Evolutionary conservation across 2,113 vertebrate species (phyloP), one percentile per base, ranked within the genome.

Genomic region (Tiliqua scincoides): DNA sequence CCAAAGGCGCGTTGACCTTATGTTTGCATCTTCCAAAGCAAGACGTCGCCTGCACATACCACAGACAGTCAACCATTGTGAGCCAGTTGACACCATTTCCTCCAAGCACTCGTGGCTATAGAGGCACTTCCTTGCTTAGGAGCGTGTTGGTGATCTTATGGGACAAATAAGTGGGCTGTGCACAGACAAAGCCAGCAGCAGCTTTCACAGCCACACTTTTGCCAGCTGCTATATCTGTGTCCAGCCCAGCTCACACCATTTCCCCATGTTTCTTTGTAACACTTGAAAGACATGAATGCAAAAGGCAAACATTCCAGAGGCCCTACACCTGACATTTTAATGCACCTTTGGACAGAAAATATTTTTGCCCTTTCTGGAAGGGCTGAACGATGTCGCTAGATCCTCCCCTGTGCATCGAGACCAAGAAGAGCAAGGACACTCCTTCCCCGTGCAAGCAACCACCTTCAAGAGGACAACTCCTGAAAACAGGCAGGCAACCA

Each of bases 391-490:
- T 32, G n/a, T 18, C n/a, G 43, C 61, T 82, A 48, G 43, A 48
- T 48, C 61, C 48, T 43, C 48, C 27, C 43, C 43, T 8, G 43
- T 61, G 27, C 65, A 48, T 7, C 57, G 32, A 8, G 27, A 40
- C 4, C 37, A 57, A 27, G 59, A 35, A 48, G 85, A 82, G 63
- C 59, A 75, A 87, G 40, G 85, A 62, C 75, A 78, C 68, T n/a
- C 71, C 71, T 35, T 84, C 91, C 84, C 83, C 89, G 73, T 70
- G 30, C 81, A 82, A 83, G 74, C 40, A 35, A 35, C 30, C 57
- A 18, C 30, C 54, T 52, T 75, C 91, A 92, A 94, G 94, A 95
- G 91, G 94, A 93, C 91, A 92, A 77, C 93, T 95, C 88, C 93
- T 90, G 89, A 14, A 79, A 93, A 95, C 43, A 84, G 88, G 70